Conservation (phyloP, 2,113 vertebrate genomes). For the Onychostruthus taczanowskii region DNA sequence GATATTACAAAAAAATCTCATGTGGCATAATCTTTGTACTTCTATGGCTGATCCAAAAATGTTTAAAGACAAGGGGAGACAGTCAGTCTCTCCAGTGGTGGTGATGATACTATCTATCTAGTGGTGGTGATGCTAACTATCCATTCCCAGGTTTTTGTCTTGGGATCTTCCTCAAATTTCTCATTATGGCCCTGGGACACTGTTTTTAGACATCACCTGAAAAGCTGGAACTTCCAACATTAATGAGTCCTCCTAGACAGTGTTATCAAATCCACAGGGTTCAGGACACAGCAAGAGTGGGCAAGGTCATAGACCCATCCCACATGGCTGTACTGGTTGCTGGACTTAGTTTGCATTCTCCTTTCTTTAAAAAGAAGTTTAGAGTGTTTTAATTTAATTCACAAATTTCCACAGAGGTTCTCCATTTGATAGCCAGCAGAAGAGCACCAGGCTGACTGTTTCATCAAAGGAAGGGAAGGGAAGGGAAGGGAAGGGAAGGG, state of each 20-base stretch:
- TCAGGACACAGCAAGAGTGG: neutral
- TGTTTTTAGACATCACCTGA: neutral
- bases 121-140: neutral
- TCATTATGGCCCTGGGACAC: neutral
- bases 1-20: neutral
- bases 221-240: neutral
- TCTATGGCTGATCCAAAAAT: neutral
- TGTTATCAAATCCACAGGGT: fast-evolving
- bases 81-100: neutral
- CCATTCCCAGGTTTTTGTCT: neutral
- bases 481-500: too few relatives aligned
- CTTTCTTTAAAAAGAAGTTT: neutral
- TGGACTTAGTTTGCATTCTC: neutral
- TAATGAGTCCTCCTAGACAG: neutral
- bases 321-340: neutral
- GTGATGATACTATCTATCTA: too few relatives aligned
- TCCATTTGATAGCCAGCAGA: neutral
- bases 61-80: neutral
- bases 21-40: neutral
- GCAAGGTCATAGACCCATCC: neutral
- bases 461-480: neutral
- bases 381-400: neutral
- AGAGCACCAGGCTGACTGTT: neutral
- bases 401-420: neutral
- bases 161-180: neutral